Conservation (phyloP, 2,797 vertebrate genomes). For the Rousettus madagascariensis region DNA sequence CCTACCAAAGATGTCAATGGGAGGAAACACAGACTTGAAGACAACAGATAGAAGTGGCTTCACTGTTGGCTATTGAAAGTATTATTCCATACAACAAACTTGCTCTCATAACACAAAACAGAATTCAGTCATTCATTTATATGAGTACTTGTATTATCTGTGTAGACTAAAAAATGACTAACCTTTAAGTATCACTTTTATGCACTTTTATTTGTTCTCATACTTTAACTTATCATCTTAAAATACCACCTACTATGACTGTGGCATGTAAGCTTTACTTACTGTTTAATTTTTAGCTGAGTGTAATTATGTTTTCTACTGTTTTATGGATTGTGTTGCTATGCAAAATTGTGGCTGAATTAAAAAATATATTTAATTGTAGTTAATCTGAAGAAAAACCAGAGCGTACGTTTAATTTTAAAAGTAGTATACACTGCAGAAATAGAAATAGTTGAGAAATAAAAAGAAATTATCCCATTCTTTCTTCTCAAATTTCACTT, state of each 20-base stretch:
- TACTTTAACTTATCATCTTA: constrained; percentile 16
- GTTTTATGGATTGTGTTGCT: background rate
- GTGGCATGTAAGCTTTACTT: background rate
- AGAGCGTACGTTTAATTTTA: background rate
- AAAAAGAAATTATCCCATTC: background rate
- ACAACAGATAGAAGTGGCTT: background rate
- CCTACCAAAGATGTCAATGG: background rate
- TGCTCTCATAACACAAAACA: constrained; percentile 20
- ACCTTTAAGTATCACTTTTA: constrained; percentile 1
- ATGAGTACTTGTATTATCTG: background rate
- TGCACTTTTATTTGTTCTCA: background rate
- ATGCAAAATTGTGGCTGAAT: background rate
- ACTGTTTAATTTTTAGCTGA: background rate
- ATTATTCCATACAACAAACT: background rate
- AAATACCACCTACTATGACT: background rate
- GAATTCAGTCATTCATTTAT: constrained; percentile 9
- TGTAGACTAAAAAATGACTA: constrained; percentile 9
- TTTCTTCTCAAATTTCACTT: constrained; percentile 11
- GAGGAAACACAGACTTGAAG: background rate
- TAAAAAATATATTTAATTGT: constrained; percentile 17
- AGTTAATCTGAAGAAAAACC: too few relatives aligned
- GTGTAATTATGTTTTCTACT: constrained; percentile 24
- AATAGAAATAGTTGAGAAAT: constrained; percentile 24
- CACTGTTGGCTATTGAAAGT: background rate
- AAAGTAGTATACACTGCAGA: constrained; percentile 18